Base-by-base conservation (phyloP, 2,888 invertebrate species). In the Lottia scabra region DNA sequence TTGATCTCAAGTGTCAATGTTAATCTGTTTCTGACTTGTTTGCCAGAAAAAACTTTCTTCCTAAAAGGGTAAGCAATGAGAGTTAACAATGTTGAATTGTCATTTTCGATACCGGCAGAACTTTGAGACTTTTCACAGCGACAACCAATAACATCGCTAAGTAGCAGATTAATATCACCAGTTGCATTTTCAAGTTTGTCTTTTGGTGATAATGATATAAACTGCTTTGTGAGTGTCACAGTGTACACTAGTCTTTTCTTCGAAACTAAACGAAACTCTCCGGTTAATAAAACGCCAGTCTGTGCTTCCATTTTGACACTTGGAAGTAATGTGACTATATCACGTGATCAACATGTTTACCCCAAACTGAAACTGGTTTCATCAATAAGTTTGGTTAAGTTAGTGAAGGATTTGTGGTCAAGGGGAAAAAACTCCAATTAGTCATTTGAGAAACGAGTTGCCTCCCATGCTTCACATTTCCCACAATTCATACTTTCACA, bases 91-190 rank as follows among this genome's bases (percentile, higher is more conserved):
- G 30, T 45, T 15, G 23, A 12, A 8, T 23, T 26, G 26, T 67
- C 56, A 67, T 62, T 19, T 43, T 26, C n/a, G 15, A 38, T n/a
- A n/a, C 48, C 5, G n/a, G 46, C 2, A 38, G 44, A 45, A 16
- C 62, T 38, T 30, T 68, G 66, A 15, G 82, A 81, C 69, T 81
- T 81, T 70, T 81, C 77, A 68, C 84, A 82, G 63, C 84, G 82
- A 75, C 88, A 88, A 6, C 88, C 88, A 16, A 86, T 78, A 56
- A 87, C 79, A 78, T 88, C 87, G 68, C 83, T 81, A 70, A 84
- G 79, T 71, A 81, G 83, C 48, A 84, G 56, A 43, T 75, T 78
- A 74, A 81, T 79, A n/a, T 74, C 74, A 45, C 75, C 78, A 71
- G 78, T 79, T 12, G 70, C 66, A 26, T 72, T 75, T 69, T 76